Evolutionary conservation across 2,113 vertebrate species (phyloP).

Genomic region (Burhinus bistriatus): DNA sequence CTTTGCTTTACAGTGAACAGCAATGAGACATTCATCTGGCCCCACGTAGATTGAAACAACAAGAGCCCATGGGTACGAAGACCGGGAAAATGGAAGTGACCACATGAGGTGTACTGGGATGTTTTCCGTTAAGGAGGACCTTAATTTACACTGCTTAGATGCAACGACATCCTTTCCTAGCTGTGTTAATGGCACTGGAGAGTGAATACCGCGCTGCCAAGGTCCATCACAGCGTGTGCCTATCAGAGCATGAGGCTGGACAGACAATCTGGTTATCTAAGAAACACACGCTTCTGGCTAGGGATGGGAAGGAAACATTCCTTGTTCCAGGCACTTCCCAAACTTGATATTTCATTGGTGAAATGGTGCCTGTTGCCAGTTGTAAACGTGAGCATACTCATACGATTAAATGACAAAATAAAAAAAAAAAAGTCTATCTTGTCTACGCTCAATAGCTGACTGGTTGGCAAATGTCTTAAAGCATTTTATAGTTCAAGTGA

Average conservation of each 20-base stretch:
- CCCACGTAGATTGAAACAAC: neutral
- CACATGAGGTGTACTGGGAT: neutral
- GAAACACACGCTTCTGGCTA: neutral
- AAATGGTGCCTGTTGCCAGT: neutral
- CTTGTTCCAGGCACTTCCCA: neutral
- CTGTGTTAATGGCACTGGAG: neutral
- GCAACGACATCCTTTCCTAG: neutral
- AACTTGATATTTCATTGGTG: neutral
- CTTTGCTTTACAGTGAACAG: neutral
- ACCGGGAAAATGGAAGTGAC: neutral
- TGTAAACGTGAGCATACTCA: neutral
- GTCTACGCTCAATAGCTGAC: fast-evolving
- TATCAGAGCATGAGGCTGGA: neutral
- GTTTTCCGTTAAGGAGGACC: neutral
- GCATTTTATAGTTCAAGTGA: neutral
- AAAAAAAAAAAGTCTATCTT: neutral
- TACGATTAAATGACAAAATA: neutral
- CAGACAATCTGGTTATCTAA: neutral
- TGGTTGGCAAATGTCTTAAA: neutral
- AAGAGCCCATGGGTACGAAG: neutral
- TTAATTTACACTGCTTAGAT: neutral
- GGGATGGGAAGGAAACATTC: neutral
- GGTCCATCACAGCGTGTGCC: fast-evolving
- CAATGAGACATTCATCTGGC: neutral
- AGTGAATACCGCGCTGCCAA: neutral